Evolutionary conservation across 2,113 vertebrate genomes (phyloP).

Genomic region (Talpa occidentalis): DNA sequence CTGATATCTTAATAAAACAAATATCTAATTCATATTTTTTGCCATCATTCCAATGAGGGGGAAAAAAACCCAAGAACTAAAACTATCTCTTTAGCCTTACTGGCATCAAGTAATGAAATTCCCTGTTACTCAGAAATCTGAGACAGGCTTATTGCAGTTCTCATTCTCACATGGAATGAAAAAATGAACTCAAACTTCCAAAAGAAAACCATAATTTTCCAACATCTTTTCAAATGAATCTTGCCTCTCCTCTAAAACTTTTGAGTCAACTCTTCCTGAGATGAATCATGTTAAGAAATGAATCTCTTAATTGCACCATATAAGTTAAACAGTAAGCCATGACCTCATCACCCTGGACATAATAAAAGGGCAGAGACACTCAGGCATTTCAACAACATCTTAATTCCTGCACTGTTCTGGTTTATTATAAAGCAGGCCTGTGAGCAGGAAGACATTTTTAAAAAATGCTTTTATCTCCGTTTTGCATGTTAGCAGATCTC

Average conservation of each 20-base stretch:
- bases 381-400: constrained; percentile 74
- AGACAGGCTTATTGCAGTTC: constrained; percentile 52
- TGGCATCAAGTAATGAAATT: constrained; percentile 69
- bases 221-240: constrained; percentile 50
- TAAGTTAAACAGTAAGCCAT: constrained; percentile 82
- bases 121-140: constrained; percentile 56
- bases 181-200: constrained; percentile 56
- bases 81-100: neutral
- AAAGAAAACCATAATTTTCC: constrained; percentile 71
- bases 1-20: constrained; percentile 51
- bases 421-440: constrained; percentile 65
- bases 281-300: constrained; percentile 82
- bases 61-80: constrained; percentile 15
- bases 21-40: constrained; percentile 71
- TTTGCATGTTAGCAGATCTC: constrained; percentile 50
- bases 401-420: constrained; percentile 73
- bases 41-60: constrained; percentile 51
- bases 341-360: constrained; percentile 78
- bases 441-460: constrained; percentile 8
- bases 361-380: constrained; percentile 79
- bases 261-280: constrained; percentile 73
- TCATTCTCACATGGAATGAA: constrained; percentile 66
- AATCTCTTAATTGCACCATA: constrained; percentile 81
- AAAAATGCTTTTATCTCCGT: constrained; percentile 68
- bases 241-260: constrained; percentile 73